Evolutionary conservation across 2,113 vertebrate genomes (phyloP), one percentile per base, ranked within the genome.

Genomic region (Struthidea cinerea): DNA sequence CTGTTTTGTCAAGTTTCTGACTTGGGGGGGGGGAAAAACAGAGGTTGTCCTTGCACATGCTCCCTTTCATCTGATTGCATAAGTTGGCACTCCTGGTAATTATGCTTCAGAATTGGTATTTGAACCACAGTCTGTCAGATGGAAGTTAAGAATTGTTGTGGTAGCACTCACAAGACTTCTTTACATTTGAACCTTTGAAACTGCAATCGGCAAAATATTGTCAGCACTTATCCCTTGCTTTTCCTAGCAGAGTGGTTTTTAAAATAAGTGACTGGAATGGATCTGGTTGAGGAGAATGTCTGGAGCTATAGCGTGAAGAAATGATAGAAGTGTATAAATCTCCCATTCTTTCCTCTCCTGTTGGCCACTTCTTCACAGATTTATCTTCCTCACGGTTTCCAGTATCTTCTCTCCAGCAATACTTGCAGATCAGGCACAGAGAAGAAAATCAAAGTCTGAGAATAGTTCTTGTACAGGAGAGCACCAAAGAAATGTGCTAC

Each of bases 41-140:
- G 32, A 56, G 14, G 3, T 53, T 63, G 7, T 71, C 16, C 50
- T 84, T 82, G 28, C 13, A 8, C 0, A 0, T 68, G 44, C 27
- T 78, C 13, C 24, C 26, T 41, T 73, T 73, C 22, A 3, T 67
- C 42, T 70, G 55, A 16, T 59, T 24, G 3, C 1, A 0, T 39
- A 44, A 80, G 3, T 42, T 65, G 59, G 5, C 24, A 42, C 14
- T 78, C 33, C 1, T 23, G 37, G 33, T 63, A 41, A 37, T 47
- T 59, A 16, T 2, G 3, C 8, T 60, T 83, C 26, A 24, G 78
- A n/a, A 37, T 16, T 59, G 46, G 13, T 67, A 0, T 57, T 69
- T 61, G 57, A 71, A 18, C 39, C 26, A 17, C 37, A 27, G 11
- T 44, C 44, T 39, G 2, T 49, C 41, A 59, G 30, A 2, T 41